These are phyloP conservation scores for Centruroides sculpturatus DNA, from an alignment of 1,140 invertebrate species.

Conservation along the genomic window DNA sequence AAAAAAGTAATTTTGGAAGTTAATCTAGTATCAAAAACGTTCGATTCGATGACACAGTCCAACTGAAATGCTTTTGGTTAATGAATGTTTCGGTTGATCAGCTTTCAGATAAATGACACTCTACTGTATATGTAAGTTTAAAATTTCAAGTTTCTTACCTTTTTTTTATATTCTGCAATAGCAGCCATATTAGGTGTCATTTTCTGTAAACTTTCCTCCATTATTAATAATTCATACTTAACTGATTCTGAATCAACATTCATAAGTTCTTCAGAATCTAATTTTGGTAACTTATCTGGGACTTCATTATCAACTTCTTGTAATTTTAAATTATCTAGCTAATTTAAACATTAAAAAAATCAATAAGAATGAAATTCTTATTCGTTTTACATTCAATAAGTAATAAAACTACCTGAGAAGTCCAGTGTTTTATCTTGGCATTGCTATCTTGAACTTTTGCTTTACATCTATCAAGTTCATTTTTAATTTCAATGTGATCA, in stretches of 20 bases:
- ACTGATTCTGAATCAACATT: constrained; percentile 41
- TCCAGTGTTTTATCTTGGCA: constrained; percentile 31
- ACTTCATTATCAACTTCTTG: constrained; percentile 44
- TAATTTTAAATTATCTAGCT: constrained; percentile 48
- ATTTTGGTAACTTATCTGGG: constrained; percentile 24
- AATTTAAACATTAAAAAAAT: constrained; percentile 1
- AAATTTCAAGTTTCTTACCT: constrained; percentile 26
- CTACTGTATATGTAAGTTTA: too few relatives aligned
- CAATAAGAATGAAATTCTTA: constrained; percentile 4
- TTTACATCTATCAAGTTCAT: constrained; percentile 49
- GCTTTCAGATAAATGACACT: too few relatives aligned
- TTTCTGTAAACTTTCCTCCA: constrained; percentile 49
- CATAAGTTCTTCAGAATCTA: constrained; percentile 52
- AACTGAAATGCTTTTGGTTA: too few relatives aligned
- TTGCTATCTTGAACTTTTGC: constrained; percentile 48
- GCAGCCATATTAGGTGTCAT: constrained; percentile 63
- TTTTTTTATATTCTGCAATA: constrained; percentile 53
- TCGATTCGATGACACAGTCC: too few relatives aligned
- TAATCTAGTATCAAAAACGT: too few relatives aligned
- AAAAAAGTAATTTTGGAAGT: too few relatives aligned
- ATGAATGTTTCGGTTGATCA: too few relatives aligned
- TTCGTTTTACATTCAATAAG: too few relatives aligned
- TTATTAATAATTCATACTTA: constrained; percentile 43
- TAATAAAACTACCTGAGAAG: constrained; percentile 25
- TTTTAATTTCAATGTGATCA: constrained; percentile 56